Base-by-base conservation (phyloP, 1,140 invertebrate species). In the Ostrea edulis region DNA sequence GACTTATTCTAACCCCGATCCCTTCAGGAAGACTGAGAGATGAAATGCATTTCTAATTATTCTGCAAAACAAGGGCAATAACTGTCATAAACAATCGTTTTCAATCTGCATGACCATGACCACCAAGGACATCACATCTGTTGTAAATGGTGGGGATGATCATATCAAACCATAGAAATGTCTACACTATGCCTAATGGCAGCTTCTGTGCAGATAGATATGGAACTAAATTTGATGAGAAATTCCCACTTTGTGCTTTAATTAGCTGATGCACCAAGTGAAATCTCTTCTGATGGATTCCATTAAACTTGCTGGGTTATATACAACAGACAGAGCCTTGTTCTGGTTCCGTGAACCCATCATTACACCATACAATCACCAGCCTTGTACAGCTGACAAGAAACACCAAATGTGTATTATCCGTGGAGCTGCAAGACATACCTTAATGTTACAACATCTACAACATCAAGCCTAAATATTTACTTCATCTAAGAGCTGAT, bases 401-500 rank as follows among this genome's bases (percentile, higher is more conserved):
- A 29, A 77, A 77, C 68, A 77, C 68, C 29, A 77, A 77, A 77
- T 29, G 68, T 77, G 68, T 77, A 77, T 77, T 77, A 77, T 25
- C 68, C 22, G 14, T 25, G 3, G 68, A 77, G 68, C 11, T 35
- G 14, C 68, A 25, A 77, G 68, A 77, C 17, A 77, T 25, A 77
- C 68, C 29, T 77, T 35, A 77, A 77, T 77, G 68, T 25, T 14
- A 44, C 68, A 77, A 77, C 68, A 77, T 77, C 29, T 77, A 77
- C 25, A 77, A 77, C 68, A 77, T 35, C 22, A 77, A 35, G 25
- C 68, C 68, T 29, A 29, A 77, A 77, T 77, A 25, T 77, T 77
- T 77, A 77, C 29, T 77, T 77, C 68, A 77, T 77, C 68, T 77
- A 77, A 14, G 29, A 35, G 25, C 29, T 35, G 68, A 25, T 35